phyloP scores from a whole-genome alignment of 2,113 vertebrate genomes.

The Percopsis transmontana region DNA sequence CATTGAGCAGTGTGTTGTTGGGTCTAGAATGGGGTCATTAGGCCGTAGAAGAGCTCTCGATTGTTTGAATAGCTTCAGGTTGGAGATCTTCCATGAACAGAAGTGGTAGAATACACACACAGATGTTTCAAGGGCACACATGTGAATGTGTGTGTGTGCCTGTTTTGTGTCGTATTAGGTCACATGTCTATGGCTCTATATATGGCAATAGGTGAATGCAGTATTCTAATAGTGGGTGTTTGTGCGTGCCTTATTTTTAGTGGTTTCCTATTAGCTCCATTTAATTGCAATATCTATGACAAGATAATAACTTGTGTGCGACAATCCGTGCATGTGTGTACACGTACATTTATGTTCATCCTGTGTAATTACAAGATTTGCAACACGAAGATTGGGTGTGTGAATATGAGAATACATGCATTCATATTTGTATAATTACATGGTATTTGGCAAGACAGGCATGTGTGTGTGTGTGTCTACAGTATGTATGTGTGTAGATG shows the following conservation, averaged over 20 bases:
- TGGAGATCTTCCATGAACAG: no score
- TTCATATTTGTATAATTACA: conserved; percentile 53
- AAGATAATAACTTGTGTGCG: conserved; percentile 44
- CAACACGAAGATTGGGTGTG: conserved; percentile 40
- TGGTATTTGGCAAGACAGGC: conserved; percentile 4
- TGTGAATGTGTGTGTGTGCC: neutral
- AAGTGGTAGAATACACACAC: no score
- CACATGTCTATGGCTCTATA: no score
- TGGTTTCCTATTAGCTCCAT: conserved; percentile 28
- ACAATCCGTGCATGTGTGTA: neutral
- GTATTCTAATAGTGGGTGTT: neutral
- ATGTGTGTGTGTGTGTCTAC: conserved; percentile 3
- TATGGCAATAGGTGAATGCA: no score
- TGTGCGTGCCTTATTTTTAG: neutral
- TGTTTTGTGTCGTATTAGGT: no score
- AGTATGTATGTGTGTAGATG: no score
- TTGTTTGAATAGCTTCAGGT: no score
- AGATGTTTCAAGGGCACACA: no score
- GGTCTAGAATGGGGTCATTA: no score
- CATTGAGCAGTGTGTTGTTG: no score
- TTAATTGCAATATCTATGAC: conserved; percentile 54
- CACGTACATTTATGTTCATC: conserved; percentile 19
- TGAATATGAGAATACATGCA: conserved; percentile 34
- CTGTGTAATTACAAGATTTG: conserved; percentile 47
- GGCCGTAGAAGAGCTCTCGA: no score